Conservation (phyloP, 2,797 vertebrate species). For the Microctenopoma steveboyesi region DNA sequence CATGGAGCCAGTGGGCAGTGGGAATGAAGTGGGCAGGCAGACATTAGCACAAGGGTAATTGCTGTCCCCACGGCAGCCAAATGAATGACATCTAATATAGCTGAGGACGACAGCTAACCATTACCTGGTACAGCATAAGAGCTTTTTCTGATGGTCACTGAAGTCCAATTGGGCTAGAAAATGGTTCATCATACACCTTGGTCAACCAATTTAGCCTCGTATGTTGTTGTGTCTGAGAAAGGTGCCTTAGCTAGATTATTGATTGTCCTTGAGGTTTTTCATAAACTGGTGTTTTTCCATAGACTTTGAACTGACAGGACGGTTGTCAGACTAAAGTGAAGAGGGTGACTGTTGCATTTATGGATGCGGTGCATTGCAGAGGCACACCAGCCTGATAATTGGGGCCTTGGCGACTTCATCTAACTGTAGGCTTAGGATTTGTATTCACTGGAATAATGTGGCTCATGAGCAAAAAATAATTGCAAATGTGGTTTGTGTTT, state of each 20-base stretch:
- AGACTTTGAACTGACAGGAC: conserved; percentile 52
- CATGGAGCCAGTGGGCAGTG: conserved; percentile 50
- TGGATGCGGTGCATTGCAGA: conserved; percentile 54
- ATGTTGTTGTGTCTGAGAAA: conserved; percentile 64
- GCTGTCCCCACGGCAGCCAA: conserved; percentile 62
- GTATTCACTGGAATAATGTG: conserved; percentile 54
- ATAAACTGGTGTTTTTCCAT: conserved; percentile 53
- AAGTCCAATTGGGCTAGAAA: conserved; percentile 77
- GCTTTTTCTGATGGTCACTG: conserved; percentile 64
- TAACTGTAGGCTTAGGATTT: conserved; percentile 49
- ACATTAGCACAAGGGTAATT: conserved; percentile 79
- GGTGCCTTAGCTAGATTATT: conserved; percentile 61
- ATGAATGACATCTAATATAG: conserved; percentile 79
- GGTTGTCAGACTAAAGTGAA: conserved; percentile 49
- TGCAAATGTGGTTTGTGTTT: conserved; percentile 55
- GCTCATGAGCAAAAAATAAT: conserved; percentile 59
- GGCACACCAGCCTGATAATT: conserved; percentile 55
- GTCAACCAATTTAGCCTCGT: conserved; percentile 68
- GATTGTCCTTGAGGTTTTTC: conserved; percentile 74
- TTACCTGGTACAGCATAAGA: conserved; percentile 69
- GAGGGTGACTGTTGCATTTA: conserved; percentile 52
- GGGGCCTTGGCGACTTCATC: conserved; percentile 51
- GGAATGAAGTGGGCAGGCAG: conserved; percentile 54
- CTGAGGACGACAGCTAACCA: conserved; percentile 62
- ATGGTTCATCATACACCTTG: conserved; percentile 73